Evolutionary conservation across 92 coral and sea anemone species (phyloP), one percentile per base, ranked within the genome.

Genomic region (Epizoanthus ramosus): DNA sequence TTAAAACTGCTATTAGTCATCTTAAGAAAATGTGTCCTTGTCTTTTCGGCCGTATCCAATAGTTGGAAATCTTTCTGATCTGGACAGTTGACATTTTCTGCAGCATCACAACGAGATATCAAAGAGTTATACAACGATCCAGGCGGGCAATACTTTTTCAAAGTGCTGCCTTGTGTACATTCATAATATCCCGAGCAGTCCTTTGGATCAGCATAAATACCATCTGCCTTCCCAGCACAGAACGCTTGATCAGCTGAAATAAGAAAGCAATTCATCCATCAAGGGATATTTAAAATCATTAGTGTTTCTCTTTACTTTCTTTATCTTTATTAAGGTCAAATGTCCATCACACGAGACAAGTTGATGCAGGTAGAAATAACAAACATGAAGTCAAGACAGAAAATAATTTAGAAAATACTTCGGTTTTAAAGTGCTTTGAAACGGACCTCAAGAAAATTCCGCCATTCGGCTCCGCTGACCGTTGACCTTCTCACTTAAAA

Each of bases 91-190:
- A 77, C 71, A n/a, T 77, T 77, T 39, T 77, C 71, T 43, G 71
- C 82, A 14, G 63, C 59, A 43, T 77, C 82, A 43, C 82, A 77
- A 6, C 71, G 71, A 21, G 71, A 77, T 59, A 77, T 77, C 82
- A 77, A 45, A 12, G 82, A 35, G 71, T 77, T 77, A 61, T 41
- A 77, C 4, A 77, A 57, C 50, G 41, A 69, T 15, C 82, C 82
- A 63, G 82, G 60, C 12, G 58, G 63, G 17, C 82, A 77, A 43
- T 77, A 77, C 82, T 21, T 77, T 43, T 77, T 77, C 57, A 60
- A 41, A 21, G 82, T 77, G 70, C 61, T 39, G 31, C 71, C 71
- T 28, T n/a, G 23, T 19, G 35, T 61, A 41, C 82, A 77, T 16
- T 77, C 59, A 63, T 77, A 77, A 18, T 39, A 77, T 2, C 71